phyloP scores from a whole-genome alignment of 53 echinoderm and acorn worm species.

The Holothuria leucospilota region DNA sequence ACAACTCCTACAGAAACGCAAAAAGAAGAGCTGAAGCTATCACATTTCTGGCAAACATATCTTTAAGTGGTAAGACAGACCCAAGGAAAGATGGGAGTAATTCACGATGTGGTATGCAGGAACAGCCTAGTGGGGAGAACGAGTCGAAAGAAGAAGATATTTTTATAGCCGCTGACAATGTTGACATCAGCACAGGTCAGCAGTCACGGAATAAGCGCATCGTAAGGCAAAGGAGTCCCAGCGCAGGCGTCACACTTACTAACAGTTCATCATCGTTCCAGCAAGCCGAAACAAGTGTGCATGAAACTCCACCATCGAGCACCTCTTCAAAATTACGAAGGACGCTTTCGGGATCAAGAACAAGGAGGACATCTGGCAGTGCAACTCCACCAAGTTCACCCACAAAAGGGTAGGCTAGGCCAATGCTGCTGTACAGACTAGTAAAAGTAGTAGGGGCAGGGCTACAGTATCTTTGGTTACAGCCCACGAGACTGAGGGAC shows the following conservation, averaged over 20 bases:
- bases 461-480: no score
- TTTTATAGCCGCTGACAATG: no score
- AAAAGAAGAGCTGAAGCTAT: conserved; percentile 87
- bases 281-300: conserved; percentile 4
- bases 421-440: no score
- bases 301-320: conserved; percentile 15
- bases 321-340: conserved; percentile 11
- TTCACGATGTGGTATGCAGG: neutral
- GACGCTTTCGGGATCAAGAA: conserved; percentile 1
- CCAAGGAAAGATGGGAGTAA: conserved; percentile 14
- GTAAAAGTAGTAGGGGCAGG: no score
- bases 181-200: neutral
- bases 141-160: conserved; percentile 29
- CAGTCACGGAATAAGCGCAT: conserved; percentile 18
- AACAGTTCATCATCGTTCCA: conserved; percentile 4
- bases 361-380: conserved; percentile 25
- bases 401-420: conserved; percentile 18
- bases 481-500: no score
- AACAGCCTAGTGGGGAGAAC: conserved; percentile 33
- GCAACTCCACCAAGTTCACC: conserved; percentile 36
- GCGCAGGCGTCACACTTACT: neutral
- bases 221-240: neutral
- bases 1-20: conserved; percentile 67
- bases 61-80: conserved; percentile 69
- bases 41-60: conserved; percentile 78